phyloP scores from a whole-genome alignment of 2,888 invertebrate species.

The Lamellibrachia satsuma region DNA sequence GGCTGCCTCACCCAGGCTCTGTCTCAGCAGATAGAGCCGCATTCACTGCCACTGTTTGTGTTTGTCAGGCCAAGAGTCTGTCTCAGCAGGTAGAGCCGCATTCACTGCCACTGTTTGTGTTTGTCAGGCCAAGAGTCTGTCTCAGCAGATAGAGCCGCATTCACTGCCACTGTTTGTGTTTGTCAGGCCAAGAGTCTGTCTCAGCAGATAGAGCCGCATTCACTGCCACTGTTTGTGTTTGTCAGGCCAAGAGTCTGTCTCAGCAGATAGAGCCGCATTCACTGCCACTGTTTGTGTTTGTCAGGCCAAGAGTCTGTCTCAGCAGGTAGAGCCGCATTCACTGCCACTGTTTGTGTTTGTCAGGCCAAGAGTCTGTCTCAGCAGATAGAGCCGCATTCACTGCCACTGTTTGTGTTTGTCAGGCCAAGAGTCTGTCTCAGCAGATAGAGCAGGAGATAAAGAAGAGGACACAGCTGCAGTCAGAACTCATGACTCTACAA shows the following conservation, averaged over 20 bases:
- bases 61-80: too few relatives aligned
- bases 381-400: not conserved
- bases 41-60: too few relatives aligned
- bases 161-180: conserved; percentile 19
- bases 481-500: conserved; percentile 79
- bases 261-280: not conserved
- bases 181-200: conserved; percentile 28
- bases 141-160: too few relatives aligned
- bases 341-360: conserved; percentile 32
- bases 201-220: too few relatives aligned
- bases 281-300: not conserved
- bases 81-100: too few relatives aligned
- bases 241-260: not conserved
- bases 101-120: conserved; percentile 13
- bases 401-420: conserved; percentile 46
- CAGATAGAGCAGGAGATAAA: conserved; percentile 92
- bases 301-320: not conserved
- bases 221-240: not conserved
- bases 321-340: not conserved
- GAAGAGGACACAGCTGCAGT: conserved; percentile 81
- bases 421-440: conserved; percentile 75
- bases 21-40: too few relatives aligned
- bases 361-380: not conserved
- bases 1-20: too few relatives aligned
- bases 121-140: conserved; percentile 29